Base-by-base conservation (phyloP, 2,888 invertebrate species). In the Oscheius sp. region DNA sequence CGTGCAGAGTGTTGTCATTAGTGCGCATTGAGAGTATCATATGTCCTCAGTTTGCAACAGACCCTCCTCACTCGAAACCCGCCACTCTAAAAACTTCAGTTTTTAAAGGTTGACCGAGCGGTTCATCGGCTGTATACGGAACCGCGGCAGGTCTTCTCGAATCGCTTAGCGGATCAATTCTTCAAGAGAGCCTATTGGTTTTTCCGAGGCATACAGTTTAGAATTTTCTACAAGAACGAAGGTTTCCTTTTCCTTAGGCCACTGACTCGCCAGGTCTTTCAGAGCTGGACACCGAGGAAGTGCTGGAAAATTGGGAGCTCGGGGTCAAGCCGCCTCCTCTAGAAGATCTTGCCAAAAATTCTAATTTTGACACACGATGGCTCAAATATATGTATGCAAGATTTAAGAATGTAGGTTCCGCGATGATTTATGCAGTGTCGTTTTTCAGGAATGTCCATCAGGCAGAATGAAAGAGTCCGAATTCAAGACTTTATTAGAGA, bases 311-410 rank as follows among this genome's bases (percentile, higher is more conserved):
- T 53, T 82, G 82, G 79, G 84, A 84, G 58, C 48, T 81, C 2
- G 80, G 79, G 1, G 76, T 84, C 0, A 82, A 82, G 53, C 84
- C 84, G 10, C 81, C 81, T 0, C 65, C 77, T 1, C 60, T 84
- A 32, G 79, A 80, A 33, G 60, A 68, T 11, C 42, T 82, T 57
- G 75, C 76, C 10, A 32, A 68, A 42, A 65, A 50, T 37, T 79
- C 82, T 7, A 71, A 80, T 62, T 79, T 81, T 57, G 78, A 75
- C 62, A 73, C 78, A 13, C 75, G 76, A 76, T 87, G 85, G 85
- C 76, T 87, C 21, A 87, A 87, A 79, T 87, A 87, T 73, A 84
- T 85, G 83, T 87, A 87, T 70, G 81, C 79, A 0, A 73, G 75
- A 65, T 87, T 87, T 66, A 87, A 87, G 74, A 85, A 85, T 77